These are phyloP conservation scores for Eclectus roratus DNA, from an alignment of 2,113 vertebrate species.

Conservation along the genomic window DNA sequence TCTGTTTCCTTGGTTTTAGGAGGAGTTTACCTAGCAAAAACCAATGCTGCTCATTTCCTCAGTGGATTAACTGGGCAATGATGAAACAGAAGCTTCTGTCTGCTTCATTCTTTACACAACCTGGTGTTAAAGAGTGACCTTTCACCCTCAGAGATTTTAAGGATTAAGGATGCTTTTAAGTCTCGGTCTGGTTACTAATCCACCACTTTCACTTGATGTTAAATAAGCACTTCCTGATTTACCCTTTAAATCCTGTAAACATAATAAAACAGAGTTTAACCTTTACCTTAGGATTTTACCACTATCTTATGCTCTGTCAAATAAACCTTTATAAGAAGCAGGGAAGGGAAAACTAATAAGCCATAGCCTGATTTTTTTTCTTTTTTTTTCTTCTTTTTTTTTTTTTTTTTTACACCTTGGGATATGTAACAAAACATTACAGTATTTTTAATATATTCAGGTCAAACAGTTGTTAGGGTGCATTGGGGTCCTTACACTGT, in stretches of 20 bases:
- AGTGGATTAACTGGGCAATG: constrained; percentile 80
- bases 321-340: constrained; percentile 76
- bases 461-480: constrained; percentile 68
- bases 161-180: constrained; percentile 91
- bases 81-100: constrained; percentile 81
- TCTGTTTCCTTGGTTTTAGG: constrained; percentile 69
- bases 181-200: constrained; percentile 82
- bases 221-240: constrained; percentile 84
- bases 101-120: constrained; percentile 85
- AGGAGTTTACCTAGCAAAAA: constrained; percentile 66
- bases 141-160: constrained; percentile 90
- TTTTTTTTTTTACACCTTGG: constrained; percentile 66
- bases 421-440: constrained; percentile 80
- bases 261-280: constrained; percentile 85
- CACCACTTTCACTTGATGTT: constrained; percentile 88
- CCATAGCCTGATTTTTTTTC: constrained; percentile 60
- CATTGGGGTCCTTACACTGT: constrained; percentile 36
- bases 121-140: constrained; percentile 89
- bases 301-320: constrained; percentile 73
- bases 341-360: constrained; percentile 81
- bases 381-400: constrained; percentile 21
- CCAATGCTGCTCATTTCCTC: constrained; percentile 84
- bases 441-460: constrained; percentile 80
- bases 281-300: constrained; percentile 86
- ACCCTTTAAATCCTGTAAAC: constrained; percentile 84